Conservation (phyloP, 2,888 invertebrate genomes). For the Tenthredo amoena region DNA sequence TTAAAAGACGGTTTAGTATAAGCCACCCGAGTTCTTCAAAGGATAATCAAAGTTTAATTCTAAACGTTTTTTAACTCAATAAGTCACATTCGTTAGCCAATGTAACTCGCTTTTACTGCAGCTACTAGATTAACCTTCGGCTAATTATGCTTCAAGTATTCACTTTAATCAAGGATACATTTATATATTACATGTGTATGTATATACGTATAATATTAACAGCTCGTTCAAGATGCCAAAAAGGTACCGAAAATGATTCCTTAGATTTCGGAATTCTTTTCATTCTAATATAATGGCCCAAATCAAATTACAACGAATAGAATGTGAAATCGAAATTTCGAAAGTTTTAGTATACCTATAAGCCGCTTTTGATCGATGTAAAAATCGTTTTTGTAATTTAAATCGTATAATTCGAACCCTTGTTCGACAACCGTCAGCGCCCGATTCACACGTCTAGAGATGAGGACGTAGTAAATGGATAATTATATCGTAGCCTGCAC, state of each 20-base stretch:
- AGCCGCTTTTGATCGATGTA: background rate
- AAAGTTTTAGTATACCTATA: background rate
- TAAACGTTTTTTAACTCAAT: slow-evolving; percentile 47
- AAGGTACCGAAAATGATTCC: background rate
- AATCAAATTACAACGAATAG: background rate
- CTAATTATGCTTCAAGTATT: background rate
- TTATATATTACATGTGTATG: too few relatives aligned
- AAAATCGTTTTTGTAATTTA: background rate
- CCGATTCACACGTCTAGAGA: slow-evolving; percentile 33
- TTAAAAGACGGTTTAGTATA: slow-evolving; percentile 40
- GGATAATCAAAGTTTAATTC: slow-evolving; percentile 44
- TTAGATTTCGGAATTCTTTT: background rate
- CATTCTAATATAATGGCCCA: background rate
- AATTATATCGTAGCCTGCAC: slow-evolving; percentile 40
- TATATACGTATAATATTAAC: too few relatives aligned
- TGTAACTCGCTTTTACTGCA: slow-evolving; percentile 3
- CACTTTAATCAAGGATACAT: background rate
- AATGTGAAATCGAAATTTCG: background rate
- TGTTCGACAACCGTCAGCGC: slow-evolving; percentile 1
- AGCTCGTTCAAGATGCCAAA: too few relatives aligned
- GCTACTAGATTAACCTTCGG: background rate
- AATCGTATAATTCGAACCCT: slow-evolving; percentile 22
- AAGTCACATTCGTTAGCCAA: slow-evolving; percentile 40
- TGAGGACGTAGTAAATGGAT: slow-evolving; percentile 38
- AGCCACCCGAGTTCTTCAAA: slow-evolving; percentile 31